phyloP scores from a whole-genome alignment of 2,888 invertebrate species.

The Melanostoma mellinum region DNA sequence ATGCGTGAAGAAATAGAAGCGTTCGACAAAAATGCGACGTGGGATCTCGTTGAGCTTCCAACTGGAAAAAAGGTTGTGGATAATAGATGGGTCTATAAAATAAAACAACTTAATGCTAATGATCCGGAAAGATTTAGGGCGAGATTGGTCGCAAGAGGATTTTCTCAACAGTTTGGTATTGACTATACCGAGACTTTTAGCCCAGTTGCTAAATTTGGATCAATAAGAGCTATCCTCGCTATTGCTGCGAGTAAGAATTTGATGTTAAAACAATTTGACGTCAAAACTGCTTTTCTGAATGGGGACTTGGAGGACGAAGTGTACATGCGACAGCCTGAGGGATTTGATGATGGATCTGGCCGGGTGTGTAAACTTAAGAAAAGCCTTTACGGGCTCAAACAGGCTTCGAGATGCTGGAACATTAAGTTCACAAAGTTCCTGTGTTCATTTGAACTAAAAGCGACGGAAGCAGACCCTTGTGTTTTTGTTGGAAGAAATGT shows the following conservation, averaged over 20 bases:
- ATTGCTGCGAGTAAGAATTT: conserved; percentile 29
- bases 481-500: conserved; percentile 26
- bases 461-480: conserved; percentile 22
- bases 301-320: conserved; percentile 49
- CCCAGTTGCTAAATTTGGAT: neutral
- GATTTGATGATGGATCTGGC: too few relatives aligned
- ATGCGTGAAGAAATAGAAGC: conserved; percentile 23
- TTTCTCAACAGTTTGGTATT: conserved; percentile 10
- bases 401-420: too few relatives aligned
- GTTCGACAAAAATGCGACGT: neutral
- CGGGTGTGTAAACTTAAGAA: too few relatives aligned
- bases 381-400: too few relatives aligned
- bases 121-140: conserved; percentile 7
- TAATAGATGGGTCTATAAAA: conserved; percentile 17
- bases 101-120: neutral
- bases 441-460: conserved; percentile 28
- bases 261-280: conserved; percentile 9
- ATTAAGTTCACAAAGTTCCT: conserved; percentile 1
- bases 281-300: conserved; percentile 67
- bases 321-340: conserved; percentile 53
- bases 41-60: conserved; percentile 2
- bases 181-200: neutral
- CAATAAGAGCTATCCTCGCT: neutral
- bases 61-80: conserved; percentile 9
- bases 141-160: conserved; percentile 9